Base-by-base conservation (phyloP, 2,113 vertebrate genomes). In the Chloropsis hardwickii region DNA sequence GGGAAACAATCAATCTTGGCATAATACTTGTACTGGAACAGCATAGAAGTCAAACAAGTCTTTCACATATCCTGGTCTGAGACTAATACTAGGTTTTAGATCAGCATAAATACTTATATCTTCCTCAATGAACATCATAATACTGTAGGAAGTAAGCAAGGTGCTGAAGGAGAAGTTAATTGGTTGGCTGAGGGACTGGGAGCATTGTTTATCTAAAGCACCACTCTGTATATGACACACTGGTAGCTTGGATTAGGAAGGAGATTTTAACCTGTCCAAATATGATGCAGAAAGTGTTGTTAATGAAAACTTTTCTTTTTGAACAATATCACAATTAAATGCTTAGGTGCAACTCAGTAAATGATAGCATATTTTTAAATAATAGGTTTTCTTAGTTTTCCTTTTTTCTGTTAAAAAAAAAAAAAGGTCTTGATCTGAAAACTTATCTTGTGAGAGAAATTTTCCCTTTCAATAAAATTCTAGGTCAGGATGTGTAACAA, bases 221-320 rank as follows among this genome's bases (percentile, higher is more conserved):
- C 3, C 9, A 18, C 5, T 45, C 20, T 72, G 19, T 20, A 1
- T 35, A 27, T 20, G 6, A 22, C 40, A 54, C 0, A 0, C 16
- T 29, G 5, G 7, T 66, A 80, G 25, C 5, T 54, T 17, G 44
- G 3, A 14, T 24, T 33, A 69, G 7, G 14, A 88, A 67, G 11
- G 7, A 81, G 12, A 48, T 47, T 81, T 91, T 20, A 61, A 61
- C 12, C 12, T 70, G 8, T 2, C 9, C 3, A 37, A 74, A 90
- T 48, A 81, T 14, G 2, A 7, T 27, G 25, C 27, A 25, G 10
- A 56, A 82, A 77, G 18, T 47, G 12, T 22, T 62, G 14, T 11
- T 12, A 77, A 77, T 33, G 4, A 70, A 73, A 92, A 29, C 2
- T 23, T 57, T 47, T 48, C 0, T 50, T 44, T 72, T 50, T 22